Base-by-base conservation (phyloP, 2,113 vertebrate genomes). In the Capreolus pygargus region DNA sequence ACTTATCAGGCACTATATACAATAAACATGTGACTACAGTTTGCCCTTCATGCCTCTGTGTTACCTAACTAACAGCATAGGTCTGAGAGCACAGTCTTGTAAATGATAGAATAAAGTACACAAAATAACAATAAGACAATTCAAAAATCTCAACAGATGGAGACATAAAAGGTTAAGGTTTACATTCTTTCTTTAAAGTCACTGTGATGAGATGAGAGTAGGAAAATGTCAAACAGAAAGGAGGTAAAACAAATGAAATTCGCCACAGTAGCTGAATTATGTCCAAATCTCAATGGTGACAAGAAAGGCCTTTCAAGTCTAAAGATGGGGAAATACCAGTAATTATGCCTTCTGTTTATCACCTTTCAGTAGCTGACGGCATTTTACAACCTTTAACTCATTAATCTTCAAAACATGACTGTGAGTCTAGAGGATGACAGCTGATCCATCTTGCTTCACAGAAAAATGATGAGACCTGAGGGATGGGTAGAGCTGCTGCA, bases 231-330 rank as follows among this genome's bases (percentile, higher is more conserved):
- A 98, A 96, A 95, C 52, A 89, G 84, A 96, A 95, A 36, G 11
- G 47, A 94, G 19, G 89, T 45, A 78, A 96, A 97, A 89, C 70
- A 97, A 97, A 97, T 98, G 92, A 97, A 98, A 97, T 94, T 97
- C 86, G 90, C 93, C 96, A 94, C 84, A 7, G 28, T 70, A 57
- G 84, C 89, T 54, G 36, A 79, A 85, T 96, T 88, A 70, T 96
- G 86, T 98, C 98, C 97, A 95, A 97, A 94, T 97, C 87, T 97
- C 86, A 97, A 79, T 92, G 64, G 91, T 96, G 89, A 97, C 74
- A 64, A 84, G 84, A 94, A 96, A 97, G 81, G 91, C 95, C 95
- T 97, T 97, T 97, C 95, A 90, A 97, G 86, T 95, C 97, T 91
- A 98, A 97, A 97, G 91, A 96, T 90, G 47, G n/a, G 89, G 84